Base-by-base conservation (phyloP, 2,888 invertebrate genomes). In the Teleogryllus oceanicus region DNA sequence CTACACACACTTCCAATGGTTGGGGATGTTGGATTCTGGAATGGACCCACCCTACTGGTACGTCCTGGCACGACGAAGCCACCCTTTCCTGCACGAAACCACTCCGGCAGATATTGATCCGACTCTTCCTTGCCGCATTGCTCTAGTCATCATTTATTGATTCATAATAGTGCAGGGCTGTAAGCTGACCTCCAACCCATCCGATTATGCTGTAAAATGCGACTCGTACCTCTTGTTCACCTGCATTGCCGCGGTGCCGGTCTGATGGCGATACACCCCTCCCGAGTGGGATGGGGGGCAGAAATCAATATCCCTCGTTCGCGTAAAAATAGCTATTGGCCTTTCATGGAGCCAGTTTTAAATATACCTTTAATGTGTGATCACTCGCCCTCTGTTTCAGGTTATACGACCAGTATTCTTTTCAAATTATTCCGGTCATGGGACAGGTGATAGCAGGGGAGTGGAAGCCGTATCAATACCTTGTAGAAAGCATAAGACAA, bases 381-480 rank as follows among this genome's bases (percentile, higher is more conserved):
- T 24, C n/a, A 76, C 20, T 74, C 21, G 37, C 20, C 77, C 78
- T 77, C 51, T 81, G 82, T 87, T 87, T 50, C 87, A 95, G 95
- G 90, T 83, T 93, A 0, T 99, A 99, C 87, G 98, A 99, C 88
- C 92, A 93, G 85, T 99, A 99, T 88, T 99, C 98, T 50, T 98
- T 99, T 88, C 94, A 98, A 91, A 92, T 99, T 82, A 99, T 99
- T 85, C 99, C 99, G 11, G 96, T 96, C 2, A 90, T 99, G 90
- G 99, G 99, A 0, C 95, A 97, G 86, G 88, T 99, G 75, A 89
- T 99, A 74, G 95, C 96, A 8, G 94, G 96, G 3, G 95, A 99
- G 88, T 99, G 97, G 96, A 92, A 95, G 82, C 94, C 98, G 0
- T 99, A 99, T 89, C 95, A 98, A 88, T 99, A 99, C 88, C 90